phyloP scores from a whole-genome alignment of 2,888 invertebrate species.

The Hypomecis punctinalis region DNA sequence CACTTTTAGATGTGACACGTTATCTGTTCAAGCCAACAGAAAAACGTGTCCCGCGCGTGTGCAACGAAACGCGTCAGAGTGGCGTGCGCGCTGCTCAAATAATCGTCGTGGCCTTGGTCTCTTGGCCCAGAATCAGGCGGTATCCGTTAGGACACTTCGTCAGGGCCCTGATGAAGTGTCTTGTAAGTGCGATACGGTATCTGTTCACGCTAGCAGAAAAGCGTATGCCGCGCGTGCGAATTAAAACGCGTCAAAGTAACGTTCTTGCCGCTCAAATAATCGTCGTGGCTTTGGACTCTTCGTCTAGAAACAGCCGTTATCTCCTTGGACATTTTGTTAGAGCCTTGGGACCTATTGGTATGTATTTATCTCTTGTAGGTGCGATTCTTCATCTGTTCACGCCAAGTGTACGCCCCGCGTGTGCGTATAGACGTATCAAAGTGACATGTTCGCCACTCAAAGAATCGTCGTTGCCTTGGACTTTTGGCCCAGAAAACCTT shows the following conservation, averaged over 20 bases:
- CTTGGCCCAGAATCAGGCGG: conserved; percentile 97
- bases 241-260: conserved; percentile 97
- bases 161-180: conserved; percentile 86
- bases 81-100: conserved; percentile 92
- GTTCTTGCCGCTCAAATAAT: conserved; percentile 93
- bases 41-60: conserved; percentile 95
- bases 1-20: conserved; percentile 81
- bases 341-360: conserved; percentile 92
- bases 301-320: conserved; percentile 98
- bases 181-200: conserved; percentile 87
- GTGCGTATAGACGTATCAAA: conserved; percentile 97
- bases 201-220: conserved; percentile 97
- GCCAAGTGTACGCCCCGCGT: conserved; percentile 97
- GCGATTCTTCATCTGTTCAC: conserved; percentile 94
- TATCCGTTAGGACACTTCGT: conserved; percentile 99
- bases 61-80: conserved; percentile 97
- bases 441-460: conserved; percentile 91
- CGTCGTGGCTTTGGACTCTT: conserved; percentile 97
- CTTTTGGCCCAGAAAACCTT: conserved; percentile 94
- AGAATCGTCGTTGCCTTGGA: conserved; percentile 98
- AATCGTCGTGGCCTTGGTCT: conserved; percentile 97
- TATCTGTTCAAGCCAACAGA: conserved; percentile 98
- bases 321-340: conserved; percentile 98
- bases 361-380: conserved; percentile 60
- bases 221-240: conserved; percentile 96